phyloP scores from a whole-genome alignment of 2,797 vertebrate genomes.

The Gymnodraco acuticeps region DNA sequence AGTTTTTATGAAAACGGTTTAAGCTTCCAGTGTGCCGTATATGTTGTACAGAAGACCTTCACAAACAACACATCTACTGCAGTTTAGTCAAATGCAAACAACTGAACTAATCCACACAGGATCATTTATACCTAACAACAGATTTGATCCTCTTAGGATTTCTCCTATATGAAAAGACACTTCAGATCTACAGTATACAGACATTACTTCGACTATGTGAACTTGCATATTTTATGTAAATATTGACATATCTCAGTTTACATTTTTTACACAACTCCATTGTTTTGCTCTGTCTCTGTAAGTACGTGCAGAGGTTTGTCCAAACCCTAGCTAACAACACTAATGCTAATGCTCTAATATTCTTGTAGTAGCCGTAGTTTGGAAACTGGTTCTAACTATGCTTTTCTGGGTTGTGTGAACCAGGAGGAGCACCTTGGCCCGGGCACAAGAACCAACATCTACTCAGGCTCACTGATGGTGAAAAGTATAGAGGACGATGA shows the following conservation, averaged over 20 bases:
- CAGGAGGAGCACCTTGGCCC: slow-evolving; percentile 94
- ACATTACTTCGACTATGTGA: background rate
- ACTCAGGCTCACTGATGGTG: slow-evolving; percentile 90
- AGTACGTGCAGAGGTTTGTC: background rate
- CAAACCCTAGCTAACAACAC: background rate
- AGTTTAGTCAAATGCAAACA: too few species aligned
- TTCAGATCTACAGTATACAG: background rate
- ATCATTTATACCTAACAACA: background rate
- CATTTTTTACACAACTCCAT: background rate
- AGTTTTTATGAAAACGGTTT: background rate
- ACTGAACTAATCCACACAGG: background rate
- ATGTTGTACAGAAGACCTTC: too few species aligned
- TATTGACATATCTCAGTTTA: background rate
- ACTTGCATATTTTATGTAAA: too few species aligned
- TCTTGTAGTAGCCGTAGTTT: background rate
- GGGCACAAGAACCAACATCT: slow-evolving; percentile 95
- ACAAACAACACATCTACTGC: background rate
- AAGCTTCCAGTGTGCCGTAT: background rate
- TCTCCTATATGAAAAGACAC: background rate
- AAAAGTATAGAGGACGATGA: slow-evolving; percentile 87
- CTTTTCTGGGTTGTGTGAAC: slow-evolving; percentile 17
- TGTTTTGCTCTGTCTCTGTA: background rate
- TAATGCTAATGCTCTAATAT: background rate
- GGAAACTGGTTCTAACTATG: background rate
- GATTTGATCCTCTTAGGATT: background rate